Evolutionary conservation across 2,888 invertebrate species (phyloP).

Genomic region (Pardosa pseudoannulata): DNA sequence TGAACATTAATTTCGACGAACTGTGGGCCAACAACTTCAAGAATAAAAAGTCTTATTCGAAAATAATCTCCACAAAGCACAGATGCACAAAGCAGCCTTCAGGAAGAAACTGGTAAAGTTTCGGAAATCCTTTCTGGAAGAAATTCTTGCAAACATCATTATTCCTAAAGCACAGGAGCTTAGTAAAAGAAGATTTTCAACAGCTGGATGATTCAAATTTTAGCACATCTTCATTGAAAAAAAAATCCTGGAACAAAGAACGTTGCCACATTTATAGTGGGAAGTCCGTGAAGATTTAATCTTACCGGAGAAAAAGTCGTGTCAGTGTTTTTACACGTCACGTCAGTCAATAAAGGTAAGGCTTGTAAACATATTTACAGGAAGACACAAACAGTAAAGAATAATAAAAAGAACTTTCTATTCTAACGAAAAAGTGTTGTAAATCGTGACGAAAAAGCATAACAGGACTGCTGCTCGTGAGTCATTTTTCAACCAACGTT

Average conservation of each 20-base stretch:
- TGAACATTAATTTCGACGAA: no score
- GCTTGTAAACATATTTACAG: conserved; percentile 10
- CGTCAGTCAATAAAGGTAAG: neutral
- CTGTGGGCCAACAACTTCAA: no score
- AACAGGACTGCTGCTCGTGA: neutral
- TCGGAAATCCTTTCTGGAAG: neutral
- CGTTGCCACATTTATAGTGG: neutral
- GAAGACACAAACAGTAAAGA: neutral
- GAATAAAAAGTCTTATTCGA: no score
- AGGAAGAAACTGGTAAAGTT: neutral
- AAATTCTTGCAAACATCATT: neutral
- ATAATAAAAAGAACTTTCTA: neutral
- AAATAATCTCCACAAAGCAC: no score
- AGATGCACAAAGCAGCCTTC: no score
- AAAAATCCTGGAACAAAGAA: neutral
- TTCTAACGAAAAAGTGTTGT: neutral
- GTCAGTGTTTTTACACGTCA: neutral
- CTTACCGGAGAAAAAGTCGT: neutral
- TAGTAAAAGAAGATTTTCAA: neutral
- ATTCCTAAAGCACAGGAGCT: neutral
- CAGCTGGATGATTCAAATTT: neutral
- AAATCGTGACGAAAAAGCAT: neutral
- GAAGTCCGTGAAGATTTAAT: conserved; percentile 3
- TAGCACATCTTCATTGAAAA: neutral
- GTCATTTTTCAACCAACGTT: neutral